phyloP scores from a whole-genome alignment of 2,797 vertebrate genomes.

The Pantherophis alleghaniensis region DNA sequence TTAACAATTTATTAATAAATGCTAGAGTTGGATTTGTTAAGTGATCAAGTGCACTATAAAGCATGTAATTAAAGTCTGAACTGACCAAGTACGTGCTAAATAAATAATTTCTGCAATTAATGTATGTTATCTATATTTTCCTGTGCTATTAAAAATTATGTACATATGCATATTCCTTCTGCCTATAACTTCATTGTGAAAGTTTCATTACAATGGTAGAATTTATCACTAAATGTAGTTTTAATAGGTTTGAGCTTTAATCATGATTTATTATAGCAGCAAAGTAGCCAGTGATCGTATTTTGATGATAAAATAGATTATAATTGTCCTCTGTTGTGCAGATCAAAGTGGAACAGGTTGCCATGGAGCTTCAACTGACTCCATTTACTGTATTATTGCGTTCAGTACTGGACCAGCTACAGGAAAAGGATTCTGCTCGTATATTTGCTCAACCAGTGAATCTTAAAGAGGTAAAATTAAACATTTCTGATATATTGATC shows the following conservation, averaged over 20 bases:
- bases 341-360: constrained; percentile 91
- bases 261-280: neutral
- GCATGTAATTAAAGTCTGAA: neutral
- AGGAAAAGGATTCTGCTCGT: constrained; percentile 90
- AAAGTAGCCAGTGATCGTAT: neutral
- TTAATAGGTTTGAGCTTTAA: neutral
- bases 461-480: constrained; percentile 82
- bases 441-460: constrained; percentile 95
- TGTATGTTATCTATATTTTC: neutral
- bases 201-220: neutral
- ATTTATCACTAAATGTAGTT: neutral
- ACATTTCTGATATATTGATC: neutral
- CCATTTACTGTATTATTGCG: constrained; percentile 90
- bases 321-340: constrained; percentile 55
- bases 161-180: neutral
- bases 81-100: neutral
- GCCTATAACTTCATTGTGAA: neutral
- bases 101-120: neutral
- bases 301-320: neutral
- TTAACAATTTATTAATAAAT: neutral
- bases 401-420: constrained; percentile 88
- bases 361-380: constrained; percentile 90
- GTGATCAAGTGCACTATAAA: neutral
- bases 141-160: neutral
- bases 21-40: neutral